Base-by-base conservation (phyloP, 2,888 invertebrate species). In the Melanotus villosus region DNA sequence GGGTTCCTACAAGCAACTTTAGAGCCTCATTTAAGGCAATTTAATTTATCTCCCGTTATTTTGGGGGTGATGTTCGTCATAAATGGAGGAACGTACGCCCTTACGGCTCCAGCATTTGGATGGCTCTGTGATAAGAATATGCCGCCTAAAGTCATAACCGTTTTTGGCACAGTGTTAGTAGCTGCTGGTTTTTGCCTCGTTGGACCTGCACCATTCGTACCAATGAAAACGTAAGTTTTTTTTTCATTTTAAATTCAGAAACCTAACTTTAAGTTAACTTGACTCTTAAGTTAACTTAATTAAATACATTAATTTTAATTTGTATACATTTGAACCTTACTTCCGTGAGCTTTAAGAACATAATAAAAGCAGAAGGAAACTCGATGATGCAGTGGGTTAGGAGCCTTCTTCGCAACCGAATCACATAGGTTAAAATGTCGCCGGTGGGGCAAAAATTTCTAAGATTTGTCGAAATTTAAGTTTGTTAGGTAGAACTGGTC, bases 1-100 rank as follows among this genome's bases (percentile, higher is more conserved):
- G 94, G 95, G 16, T 97, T 96, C 83, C 86, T 97, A 18, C 93
- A 95, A 81, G 96, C 97, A 0, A 96, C 96, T 0, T 86, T 97
- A 18, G 95, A 96, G 76, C 94, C 94, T 0, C 97, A 97, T 86
- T 86, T 97, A n/a, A 83, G 93, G 73, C 85, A 90, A 87, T 93
- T 93, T 80, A 76, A 88, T 1, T 85, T 94, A 68, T 88, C 91
- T 0, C 92, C 93, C 0, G 88, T 93, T 47, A 81, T 92, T 9
- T 84, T 93, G 73, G 95, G 95, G 0, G 82, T 93, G 57, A 92
- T 95, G 90, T 96, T 95, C 80, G 90, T 95, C 43, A 92, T 95
- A 75, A 94, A 93, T 80, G 94, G 95, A 1, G 93, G 92, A 0
- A 88, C 91, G 7, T 95, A 95, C 82, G 95, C 94, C 0, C 62